phyloP scores from a whole-genome alignment of 2,888 invertebrate species.

The Hemistola chrysoprasaria region DNA sequence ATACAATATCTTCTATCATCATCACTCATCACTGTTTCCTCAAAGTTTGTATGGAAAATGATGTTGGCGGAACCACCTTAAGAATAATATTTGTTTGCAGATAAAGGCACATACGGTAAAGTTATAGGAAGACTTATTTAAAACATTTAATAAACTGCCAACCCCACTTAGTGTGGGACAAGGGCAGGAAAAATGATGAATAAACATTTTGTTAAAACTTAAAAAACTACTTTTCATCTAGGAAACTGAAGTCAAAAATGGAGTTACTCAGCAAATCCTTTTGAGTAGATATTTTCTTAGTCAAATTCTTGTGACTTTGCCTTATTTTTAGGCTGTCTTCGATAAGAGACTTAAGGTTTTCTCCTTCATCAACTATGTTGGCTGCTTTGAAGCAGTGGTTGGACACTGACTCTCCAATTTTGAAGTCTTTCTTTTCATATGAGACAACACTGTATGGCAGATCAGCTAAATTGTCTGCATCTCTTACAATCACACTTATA shows the following conservation, averaged over 20 bases:
- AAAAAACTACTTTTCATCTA: conserved; percentile 44
- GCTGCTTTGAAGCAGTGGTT: conserved; percentile 52
- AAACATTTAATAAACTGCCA: too few relatives aligned
- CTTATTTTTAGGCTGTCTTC: conserved; percentile 69
- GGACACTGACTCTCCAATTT: conserved; percentile 69
- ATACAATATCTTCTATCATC: too few relatives aligned
- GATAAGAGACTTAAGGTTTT: conserved; percentile 62
- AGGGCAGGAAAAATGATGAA: too few relatives aligned
- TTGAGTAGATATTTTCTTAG: conserved; percentile 59
- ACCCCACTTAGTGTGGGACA: too few relatives aligned
- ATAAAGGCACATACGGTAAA: conserved; percentile 1
- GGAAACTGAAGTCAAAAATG: conserved; percentile 65
- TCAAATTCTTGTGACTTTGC: conserved; percentile 52
- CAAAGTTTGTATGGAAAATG: too few relatives aligned
- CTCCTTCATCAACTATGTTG: conserved; percentile 49
- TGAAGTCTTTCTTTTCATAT: conserved; percentile 72
- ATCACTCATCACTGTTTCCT: too few relatives aligned
- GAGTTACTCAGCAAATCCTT: conserved; percentile 54
- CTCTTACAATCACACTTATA: conserved; percentile 59
- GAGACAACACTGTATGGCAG: conserved; percentile 73
- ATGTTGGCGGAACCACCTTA: too few relatives aligned
- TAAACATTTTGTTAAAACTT: too few relatives aligned
- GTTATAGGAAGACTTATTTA: too few relatives aligned
- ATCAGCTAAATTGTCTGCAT: conserved; percentile 57
- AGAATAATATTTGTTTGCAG: too few relatives aligned